These are phyloP conservation scores for Villa cingulata DNA, from an alignment of 2,888 invertebrate species.

Conservation along the genomic window DNA sequence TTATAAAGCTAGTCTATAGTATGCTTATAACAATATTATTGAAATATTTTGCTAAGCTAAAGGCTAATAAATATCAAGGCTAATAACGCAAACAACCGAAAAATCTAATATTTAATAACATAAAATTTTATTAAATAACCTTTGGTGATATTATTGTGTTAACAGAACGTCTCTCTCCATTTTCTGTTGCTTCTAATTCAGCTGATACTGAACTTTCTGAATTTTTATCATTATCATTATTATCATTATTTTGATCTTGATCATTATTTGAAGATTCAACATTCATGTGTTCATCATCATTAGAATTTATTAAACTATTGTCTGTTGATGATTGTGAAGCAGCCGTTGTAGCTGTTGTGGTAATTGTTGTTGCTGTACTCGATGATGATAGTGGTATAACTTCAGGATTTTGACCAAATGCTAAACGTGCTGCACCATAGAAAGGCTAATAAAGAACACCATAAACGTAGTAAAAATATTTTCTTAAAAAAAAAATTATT, in stretches of 20 bases:
- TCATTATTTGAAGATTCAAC: slow-evolving; percentile 24
- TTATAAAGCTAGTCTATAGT: too few relatives aligned
- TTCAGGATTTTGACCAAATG: slow-evolving; percentile 40
- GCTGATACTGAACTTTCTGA: slow-evolving; percentile 24
- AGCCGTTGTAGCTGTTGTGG: too few relatives aligned
- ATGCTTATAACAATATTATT: too few relatives aligned
- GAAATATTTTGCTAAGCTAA: too few relatives aligned
- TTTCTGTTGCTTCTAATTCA: slow-evolving; percentile 24
- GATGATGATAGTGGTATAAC: slow-evolving; percentile 28
- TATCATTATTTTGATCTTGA: slow-evolving; percentile 26
- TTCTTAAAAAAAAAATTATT: neutral
- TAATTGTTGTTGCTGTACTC: slow-evolving; percentile 17
- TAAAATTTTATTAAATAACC: slow-evolving; percentile 19
- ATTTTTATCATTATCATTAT: slow-evolving; percentile 30
- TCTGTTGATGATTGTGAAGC: too few relatives aligned
- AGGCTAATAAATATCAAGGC: slow-evolving; percentile 4
- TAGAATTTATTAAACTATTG: slow-evolving; percentile 38
- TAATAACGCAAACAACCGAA: neutral
- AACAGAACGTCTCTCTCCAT: slow-evolving; percentile 26
- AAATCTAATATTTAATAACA: neutral
- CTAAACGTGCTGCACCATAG: slow-evolving; percentile 47
- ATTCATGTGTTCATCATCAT: slow-evolving; percentile 29
- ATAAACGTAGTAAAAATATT: neutral
- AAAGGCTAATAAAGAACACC: slow-evolving; percentile 36
- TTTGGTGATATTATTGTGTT: slow-evolving; percentile 27